phyloP scores from a whole-genome alignment of 2,113 vertebrate species.

The Malurus elegans region DNA sequence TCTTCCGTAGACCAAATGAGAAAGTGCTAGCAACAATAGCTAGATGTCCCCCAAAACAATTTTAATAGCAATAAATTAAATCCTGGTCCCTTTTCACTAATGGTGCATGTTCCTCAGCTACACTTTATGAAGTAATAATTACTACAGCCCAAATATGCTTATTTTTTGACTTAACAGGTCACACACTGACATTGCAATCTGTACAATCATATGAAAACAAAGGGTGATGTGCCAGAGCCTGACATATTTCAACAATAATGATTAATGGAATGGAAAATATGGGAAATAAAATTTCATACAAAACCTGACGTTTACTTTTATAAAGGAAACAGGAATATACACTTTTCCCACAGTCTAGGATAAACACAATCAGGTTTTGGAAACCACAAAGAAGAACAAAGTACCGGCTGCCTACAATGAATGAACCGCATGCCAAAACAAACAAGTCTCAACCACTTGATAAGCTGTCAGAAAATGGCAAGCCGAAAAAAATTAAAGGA shows the following conservation, averaged over 20 bases:
- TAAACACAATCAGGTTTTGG: constrained; percentile 71
- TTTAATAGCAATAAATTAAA: not conserved
- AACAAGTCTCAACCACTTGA: constrained; percentile 66
- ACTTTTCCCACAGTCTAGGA: constrained; percentile 71
- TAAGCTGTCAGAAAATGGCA: constrained; percentile 70
- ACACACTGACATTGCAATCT: constrained; percentile 61
- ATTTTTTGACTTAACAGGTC: constrained; percentile 53
- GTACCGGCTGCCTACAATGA: constrained; percentile 60
- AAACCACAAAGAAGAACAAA: constrained; percentile 74
- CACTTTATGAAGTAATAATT: constrained; percentile 33
- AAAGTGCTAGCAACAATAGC: not conserved
- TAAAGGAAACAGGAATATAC: constrained; percentile 73
- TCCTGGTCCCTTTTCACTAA: not conserved
- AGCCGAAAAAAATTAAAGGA: constrained; percentile 65
- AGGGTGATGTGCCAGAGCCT: constrained; percentile 56
- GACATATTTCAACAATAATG: constrained; percentile 67
- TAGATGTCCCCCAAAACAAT: not conserved
- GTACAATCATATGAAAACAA: constrained; percentile 65
- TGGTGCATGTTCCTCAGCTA: not conserved
- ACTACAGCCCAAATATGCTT: not conserved
- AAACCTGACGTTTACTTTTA: constrained; percentile 72
- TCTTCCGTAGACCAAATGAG: not conserved
- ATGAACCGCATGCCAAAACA: constrained; percentile 67
- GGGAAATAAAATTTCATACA: constrained; percentile 74
- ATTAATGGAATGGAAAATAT: constrained; percentile 73